These are phyloP conservation scores for Neolamprologus brichardi DNA, from an alignment of 2,113 vertebrate species.

Conservation along the genomic window DNA sequence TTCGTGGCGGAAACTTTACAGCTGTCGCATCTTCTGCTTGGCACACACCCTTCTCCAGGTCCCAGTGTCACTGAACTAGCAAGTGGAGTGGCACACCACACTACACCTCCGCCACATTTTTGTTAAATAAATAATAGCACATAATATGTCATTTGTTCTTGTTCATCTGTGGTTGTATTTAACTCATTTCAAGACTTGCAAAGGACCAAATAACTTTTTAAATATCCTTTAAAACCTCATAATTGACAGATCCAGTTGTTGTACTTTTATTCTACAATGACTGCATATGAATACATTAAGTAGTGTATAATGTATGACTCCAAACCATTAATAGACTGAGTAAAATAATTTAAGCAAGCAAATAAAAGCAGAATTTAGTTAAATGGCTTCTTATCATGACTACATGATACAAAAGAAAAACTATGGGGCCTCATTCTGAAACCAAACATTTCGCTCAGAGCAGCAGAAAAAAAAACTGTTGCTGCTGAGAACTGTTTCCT, in stretches of 20 bases:
- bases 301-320: neutral
- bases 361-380: neutral
- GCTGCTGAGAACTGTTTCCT: neutral
- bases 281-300: neutral
- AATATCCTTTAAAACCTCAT: neutral
- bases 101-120: neutral
- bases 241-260: neutral
- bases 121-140: neutral
- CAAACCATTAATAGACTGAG: neutral
- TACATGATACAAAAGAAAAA: neutral
- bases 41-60: neutral
- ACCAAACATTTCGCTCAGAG: neutral
- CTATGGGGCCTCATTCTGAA: neutral
- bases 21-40: neutral
- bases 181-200: neutral
- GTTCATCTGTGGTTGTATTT: neutral
- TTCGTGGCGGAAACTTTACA: neutral
- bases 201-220: neutral
- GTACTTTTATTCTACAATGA: neutral
- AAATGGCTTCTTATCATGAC: neutral
- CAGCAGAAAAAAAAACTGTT: neutral
- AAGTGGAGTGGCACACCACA: neutral
- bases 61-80: neutral
- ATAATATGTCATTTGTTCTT: neutral
- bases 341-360: neutral